A percentile compares a stretch with the other conserved stretches of the same genome.
Conservation (phyloP, 1,140 invertebrate species). For the Aphis gossypii region DNA sequence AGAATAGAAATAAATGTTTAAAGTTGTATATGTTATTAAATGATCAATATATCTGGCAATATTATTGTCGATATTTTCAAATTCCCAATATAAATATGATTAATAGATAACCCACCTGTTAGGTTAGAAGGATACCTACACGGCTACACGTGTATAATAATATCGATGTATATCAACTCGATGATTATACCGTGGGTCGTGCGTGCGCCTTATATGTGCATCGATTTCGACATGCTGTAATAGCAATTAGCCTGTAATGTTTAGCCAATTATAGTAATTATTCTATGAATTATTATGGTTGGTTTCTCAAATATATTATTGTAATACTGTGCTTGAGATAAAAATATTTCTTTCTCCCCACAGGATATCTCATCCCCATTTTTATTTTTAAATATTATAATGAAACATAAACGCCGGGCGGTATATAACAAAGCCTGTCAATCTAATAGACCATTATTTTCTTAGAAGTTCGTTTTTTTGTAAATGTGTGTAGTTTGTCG, state of each 20-base stretch:
- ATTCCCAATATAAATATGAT: slow-evolving; percentile 11
- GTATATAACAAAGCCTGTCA: background rate
- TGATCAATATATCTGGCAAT: background rate
- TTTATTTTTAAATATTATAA: slow-evolving; percentile 17
- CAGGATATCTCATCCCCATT: background rate
- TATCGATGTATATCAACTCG: background rate
- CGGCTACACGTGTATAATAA: background rate
- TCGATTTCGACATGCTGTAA: slow-evolving; percentile 10
- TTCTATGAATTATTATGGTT: slow-evolving; percentile 30
- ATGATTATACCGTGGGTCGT: background rate
- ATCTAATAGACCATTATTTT: slow-evolving; percentile 8
- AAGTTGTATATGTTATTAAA: background rate
- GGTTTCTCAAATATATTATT: slow-evolving; percentile 34
- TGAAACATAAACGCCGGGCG: slow-evolving; percentile 13
- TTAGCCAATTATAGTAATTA: background rate
- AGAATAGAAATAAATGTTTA: background rate
- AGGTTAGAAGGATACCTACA: background rate
- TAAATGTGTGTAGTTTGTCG: no score
- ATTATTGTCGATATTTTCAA: background rate
- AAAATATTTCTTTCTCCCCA: background rate
- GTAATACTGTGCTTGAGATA: background rate
- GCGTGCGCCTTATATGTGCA: background rate
- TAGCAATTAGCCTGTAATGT: slow-evolving; percentile 41
- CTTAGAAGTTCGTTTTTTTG: background rate
- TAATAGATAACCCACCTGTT: slow-evolving; percentile 39